These are phyloP conservation scores for Neomonachus schauinslandi DNA, from an alignment of 2,113 vertebrate genomes.

Conservation along the genomic window DNA sequence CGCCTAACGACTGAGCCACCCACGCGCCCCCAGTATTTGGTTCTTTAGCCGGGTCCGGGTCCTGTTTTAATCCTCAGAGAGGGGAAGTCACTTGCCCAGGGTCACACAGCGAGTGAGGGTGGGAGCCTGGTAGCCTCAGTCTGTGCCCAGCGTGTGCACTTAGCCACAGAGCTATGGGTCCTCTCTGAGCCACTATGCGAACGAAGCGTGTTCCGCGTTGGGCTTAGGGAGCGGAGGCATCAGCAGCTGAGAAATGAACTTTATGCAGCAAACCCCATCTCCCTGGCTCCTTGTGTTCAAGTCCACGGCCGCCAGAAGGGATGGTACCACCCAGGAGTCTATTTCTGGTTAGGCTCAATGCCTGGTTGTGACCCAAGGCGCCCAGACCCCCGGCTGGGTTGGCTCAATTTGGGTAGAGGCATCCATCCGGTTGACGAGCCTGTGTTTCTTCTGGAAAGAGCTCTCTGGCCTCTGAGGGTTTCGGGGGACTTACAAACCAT, in stretches of 20 bases:
- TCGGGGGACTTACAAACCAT: background rate
- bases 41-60: too few species aligned
- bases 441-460: background rate
- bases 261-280: background rate
- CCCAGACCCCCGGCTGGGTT: too few species aligned
- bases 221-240: background rate
- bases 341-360: background rate
- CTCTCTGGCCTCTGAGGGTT: background rate
- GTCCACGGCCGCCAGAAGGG: background rate
- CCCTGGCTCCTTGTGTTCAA: background rate
- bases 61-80: background rate
- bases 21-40: too few species aligned
- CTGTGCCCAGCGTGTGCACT: accelerated
- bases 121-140: background rate
- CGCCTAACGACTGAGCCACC: too few species aligned
- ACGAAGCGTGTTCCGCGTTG: too few species aligned
- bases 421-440: too few species aligned
- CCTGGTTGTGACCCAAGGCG: background rate
- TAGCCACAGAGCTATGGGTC: background rate
- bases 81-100: background rate
- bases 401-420: background rate
- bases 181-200: background rate
- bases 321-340: background rate
- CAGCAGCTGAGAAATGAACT: background rate
- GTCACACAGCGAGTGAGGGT: background rate